A percentile compares a stretch with the other conserved stretches of the same genome.
Evolutionary conservation across 2,888 invertebrate species (phyloP).

Genomic region (Linyphia triangularis): DNA sequence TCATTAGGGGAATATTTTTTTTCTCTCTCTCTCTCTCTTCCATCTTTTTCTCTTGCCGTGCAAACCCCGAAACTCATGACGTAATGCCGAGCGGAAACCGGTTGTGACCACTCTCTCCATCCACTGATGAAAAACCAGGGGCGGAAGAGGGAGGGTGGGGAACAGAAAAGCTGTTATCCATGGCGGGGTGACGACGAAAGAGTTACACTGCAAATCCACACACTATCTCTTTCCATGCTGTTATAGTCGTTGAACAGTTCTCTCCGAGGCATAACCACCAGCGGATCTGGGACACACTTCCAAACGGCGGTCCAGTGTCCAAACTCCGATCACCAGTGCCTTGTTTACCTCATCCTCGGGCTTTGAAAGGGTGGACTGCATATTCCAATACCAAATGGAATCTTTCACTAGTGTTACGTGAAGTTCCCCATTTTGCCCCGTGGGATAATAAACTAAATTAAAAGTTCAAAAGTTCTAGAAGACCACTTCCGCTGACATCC

Average conservation of each 20-base stretch:
- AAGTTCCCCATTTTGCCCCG: not conserved
- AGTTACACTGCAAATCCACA: slow-evolving; percentile 55
- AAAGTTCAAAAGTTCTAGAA: not conserved
- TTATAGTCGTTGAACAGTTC: slow-evolving; percentile 6
- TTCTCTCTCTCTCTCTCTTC: not conserved
- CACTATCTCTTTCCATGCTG: slow-evolving; percentile 25
- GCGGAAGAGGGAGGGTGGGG: slow-evolving; percentile 7
- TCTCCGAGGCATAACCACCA: not conserved
- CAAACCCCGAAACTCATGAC: slow-evolving; percentile 36
- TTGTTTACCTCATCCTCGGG: not conserved
- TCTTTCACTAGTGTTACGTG: not conserved
- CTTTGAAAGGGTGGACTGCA: not conserved
- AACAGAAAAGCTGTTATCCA: slow-evolving; percentile 67
- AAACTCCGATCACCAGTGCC: not conserved
- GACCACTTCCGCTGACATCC: slow-evolving; percentile 44
- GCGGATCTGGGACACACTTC: slow-evolving; percentile 36
- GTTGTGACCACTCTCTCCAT: slow-evolving; percentile 47
- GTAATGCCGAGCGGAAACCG: slow-evolving; percentile 63
- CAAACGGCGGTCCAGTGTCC: slow-evolving; percentile 19
- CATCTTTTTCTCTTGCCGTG: slow-evolving; percentile 15
- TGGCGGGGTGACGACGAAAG: slow-evolving; percentile 62
- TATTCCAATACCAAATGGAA: not conserved
- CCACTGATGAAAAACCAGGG: slow-evolving; percentile 22
- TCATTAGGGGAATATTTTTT: slow-evolving; percentile 11
- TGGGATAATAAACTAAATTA: not conserved